These are phyloP conservation scores for Glaucopsyche alexis DNA, from an alignment of 2,888 invertebrate species.

Conservation along the genomic window DNA sequence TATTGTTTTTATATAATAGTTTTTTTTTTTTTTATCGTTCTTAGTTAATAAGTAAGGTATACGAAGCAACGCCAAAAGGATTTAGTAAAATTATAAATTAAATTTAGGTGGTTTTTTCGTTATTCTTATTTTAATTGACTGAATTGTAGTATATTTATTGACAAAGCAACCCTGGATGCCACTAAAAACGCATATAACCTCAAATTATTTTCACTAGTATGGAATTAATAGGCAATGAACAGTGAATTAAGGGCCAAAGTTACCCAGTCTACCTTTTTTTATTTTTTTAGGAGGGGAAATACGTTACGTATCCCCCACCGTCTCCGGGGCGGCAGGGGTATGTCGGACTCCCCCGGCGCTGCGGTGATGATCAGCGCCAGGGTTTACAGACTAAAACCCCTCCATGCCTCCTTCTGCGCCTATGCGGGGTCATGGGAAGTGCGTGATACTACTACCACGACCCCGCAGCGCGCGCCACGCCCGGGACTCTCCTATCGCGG, in stretches of 20 bases:
- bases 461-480: no score
- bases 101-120: neutral
- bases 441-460: no score
- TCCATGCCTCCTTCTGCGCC: no score
- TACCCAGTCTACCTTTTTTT: neutral
- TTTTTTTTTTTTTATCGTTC: neutral
- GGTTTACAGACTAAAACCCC: no score
- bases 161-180: neutral
- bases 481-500: no score
- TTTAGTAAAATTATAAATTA: neutral
- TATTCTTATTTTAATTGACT: neutral
- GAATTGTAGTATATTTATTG: neutral
- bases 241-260: neutral
- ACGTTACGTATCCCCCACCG: no score
- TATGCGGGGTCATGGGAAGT: no score
- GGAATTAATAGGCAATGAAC: neutral
- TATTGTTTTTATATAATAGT: constrained; percentile 1
- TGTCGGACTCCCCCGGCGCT: no score
- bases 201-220: neutral
- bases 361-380: no score
- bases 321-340: no score
- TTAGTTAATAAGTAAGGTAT: neutral
- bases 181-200: neutral
- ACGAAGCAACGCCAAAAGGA: neutral
- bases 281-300: no score